phyloP scores from a whole-genome alignment of 2,113 vertebrate genomes.

The Ageneiosus marmoratus region DNA sequence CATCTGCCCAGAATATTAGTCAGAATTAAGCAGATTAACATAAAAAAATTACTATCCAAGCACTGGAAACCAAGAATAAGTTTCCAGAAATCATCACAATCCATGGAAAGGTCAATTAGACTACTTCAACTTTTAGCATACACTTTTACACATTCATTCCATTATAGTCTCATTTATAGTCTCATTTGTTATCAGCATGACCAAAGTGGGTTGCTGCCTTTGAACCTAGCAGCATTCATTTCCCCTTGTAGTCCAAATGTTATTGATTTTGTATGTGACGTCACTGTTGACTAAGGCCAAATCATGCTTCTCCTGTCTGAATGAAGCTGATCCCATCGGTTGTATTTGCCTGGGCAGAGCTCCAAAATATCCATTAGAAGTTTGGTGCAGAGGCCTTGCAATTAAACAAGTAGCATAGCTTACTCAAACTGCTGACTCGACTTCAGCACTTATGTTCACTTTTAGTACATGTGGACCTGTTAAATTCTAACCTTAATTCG shows the following conservation, averaged over 20 bases:
- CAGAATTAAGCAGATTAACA: conserved; percentile 45
- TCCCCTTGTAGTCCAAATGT: background rate
- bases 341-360: conserved; percentile 69
- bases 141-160: background rate
- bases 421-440: conserved; percentile 62
- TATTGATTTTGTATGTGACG: conserved; percentile 33
- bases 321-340: conserved; percentile 37
- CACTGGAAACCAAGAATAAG: background rate
- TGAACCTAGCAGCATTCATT: conserved; percentile 10
- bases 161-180: background rate
- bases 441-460: conserved; percentile 59
- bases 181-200: background rate
- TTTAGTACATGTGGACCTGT: conserved; percentile 16
- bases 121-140: background rate
- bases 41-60: conserved; percentile 35
- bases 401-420: conserved; percentile 68
- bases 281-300: conserved; percentile 33
- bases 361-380: conserved; percentile 77
- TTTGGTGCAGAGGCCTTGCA: conserved; percentile 73
- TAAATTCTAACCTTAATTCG: conserved; percentile 20
- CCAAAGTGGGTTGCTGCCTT: background rate
- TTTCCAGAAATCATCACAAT: conserved; percentile 18
- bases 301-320: conserved; percentile 29
- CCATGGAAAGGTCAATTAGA: conserved; percentile 24
- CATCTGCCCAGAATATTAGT: conserved; percentile 59